phyloP scores from a whole-genome alignment of 2,797 vertebrate genomes.

The Chelmon rostratus region DNA sequence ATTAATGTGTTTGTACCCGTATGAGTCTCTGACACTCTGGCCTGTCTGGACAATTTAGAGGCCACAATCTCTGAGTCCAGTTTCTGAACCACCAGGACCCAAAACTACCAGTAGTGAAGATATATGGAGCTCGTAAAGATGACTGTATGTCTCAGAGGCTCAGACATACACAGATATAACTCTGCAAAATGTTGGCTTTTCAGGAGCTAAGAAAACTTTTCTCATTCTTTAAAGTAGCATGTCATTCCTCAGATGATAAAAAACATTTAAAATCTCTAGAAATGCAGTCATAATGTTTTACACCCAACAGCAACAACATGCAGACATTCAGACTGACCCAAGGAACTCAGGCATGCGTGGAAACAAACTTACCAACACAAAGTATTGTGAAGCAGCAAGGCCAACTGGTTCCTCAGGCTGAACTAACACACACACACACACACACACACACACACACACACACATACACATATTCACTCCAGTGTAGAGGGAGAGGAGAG shows the following conservation, averaged over 20 bases:
- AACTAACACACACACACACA: conserved; percentile 3
- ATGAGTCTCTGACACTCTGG: conserved; percentile 66
- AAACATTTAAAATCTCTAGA: neutral
- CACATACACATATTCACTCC: conserved; percentile 9
- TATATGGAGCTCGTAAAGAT: neutral
- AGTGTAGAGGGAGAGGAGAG: conserved; percentile 27
- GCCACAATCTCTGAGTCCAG: conserved; percentile 41
- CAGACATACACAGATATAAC: neutral
- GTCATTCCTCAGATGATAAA: neutral
- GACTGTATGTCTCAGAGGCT: neutral
- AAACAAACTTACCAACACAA: conserved; percentile 31
- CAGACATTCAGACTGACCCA: neutral
- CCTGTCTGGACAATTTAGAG: conserved; percentile 67
- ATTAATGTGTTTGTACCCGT: conserved; percentile 81
- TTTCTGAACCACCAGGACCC: neutral
- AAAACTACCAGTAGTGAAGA: conserved; percentile 13
- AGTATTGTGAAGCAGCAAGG: conserved; percentile 1
- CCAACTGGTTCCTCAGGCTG: conserved; percentile 23
- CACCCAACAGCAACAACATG: conserved; percentile 2
- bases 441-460: conserved; percentile 3
- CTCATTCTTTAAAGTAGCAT: neutral
- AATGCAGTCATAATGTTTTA: neutral
- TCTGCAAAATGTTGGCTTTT: conserved; percentile 11
- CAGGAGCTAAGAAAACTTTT: neutral
- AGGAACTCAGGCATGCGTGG: conserved; percentile 13